Evolutionary conservation across 2,888 invertebrate genomes (phyloP).

Genomic region (Dasysyrphus tricinctus): DNA sequence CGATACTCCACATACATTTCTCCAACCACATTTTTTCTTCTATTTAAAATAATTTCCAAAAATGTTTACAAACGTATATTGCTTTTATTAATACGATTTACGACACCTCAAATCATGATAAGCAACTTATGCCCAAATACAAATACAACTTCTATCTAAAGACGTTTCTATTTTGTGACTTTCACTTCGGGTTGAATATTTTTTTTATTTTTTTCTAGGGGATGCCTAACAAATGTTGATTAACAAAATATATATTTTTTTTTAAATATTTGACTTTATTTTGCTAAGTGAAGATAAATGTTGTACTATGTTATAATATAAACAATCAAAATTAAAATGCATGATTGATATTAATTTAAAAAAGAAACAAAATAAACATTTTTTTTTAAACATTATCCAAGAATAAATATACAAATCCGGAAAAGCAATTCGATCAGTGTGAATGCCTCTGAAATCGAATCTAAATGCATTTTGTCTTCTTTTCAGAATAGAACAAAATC

Average conservation of each 20-base stretch:
- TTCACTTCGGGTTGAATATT: slow-evolving; percentile 68
- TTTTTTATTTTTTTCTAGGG: slow-evolving; percentile 71
- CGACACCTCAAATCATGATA: not conserved
- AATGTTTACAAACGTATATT: not conserved
- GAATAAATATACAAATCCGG: too few relatives aligned
- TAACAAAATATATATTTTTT: slow-evolving; percentile 45
- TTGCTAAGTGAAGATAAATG: slow-evolving; percentile 53
- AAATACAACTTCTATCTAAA: not conserved
- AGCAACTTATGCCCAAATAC: not conserved
- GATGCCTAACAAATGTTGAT: slow-evolving; percentile 64
- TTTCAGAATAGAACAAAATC: too few relatives aligned
- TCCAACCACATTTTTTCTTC: not conserved
- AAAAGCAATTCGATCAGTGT: too few relatives aligned
- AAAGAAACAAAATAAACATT: not conserved
- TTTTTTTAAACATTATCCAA: not conserved
- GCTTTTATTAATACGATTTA: too few relatives aligned
- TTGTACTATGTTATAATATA: not conserved
- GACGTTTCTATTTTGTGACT: slow-evolving; percentile 18
- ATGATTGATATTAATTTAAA: not conserved
- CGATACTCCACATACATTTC: not conserved
- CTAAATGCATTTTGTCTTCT: too few relatives aligned
- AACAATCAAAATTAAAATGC: not conserved
- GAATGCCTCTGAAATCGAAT: too few relatives aligned
- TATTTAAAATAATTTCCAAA: not conserved
- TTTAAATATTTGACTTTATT: slow-evolving; percentile 40